Evolutionary conservation across 2,797 vertebrate species (phyloP).

Genomic region (Alauda arvensis): DNA sequence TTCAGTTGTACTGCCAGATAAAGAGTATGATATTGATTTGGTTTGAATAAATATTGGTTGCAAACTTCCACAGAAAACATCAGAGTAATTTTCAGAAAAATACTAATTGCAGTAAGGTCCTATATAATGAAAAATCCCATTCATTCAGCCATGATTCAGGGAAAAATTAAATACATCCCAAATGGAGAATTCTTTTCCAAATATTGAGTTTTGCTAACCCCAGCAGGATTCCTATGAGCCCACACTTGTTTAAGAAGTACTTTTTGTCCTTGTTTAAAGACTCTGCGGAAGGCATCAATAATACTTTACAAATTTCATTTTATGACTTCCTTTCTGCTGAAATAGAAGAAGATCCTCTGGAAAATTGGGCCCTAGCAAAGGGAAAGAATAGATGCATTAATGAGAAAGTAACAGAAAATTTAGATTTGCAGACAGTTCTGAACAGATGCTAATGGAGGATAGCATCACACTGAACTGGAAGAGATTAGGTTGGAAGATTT

Average conservation of each 20-base stretch:
- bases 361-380: rapidly evolving
- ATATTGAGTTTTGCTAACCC: neutral
- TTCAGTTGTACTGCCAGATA: neutral
- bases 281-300: neutral
- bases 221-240: neutral
- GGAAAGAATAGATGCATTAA: neutral
- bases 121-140: neutral
- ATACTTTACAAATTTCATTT: neutral
- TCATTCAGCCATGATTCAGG: neutral
- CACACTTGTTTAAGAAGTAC: neutral
- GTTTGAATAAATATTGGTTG: neutral
- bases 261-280: neutral
- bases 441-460: neutral
- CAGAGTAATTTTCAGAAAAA: neutral
- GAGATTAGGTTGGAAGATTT: neutral
- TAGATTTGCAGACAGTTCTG: neutral
- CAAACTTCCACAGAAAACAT: neutral
- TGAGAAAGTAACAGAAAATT: neutral
- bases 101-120: neutral
- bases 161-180: neutral
- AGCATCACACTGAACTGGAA: neutral
- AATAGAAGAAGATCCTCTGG: neutral
- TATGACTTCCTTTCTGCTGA: neutral
- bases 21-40: neutral
- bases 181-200: neutral